Evolutionary conservation across 2,888 invertebrate species (phyloP).

Genomic region (Caenorhabditis japonica): DNA sequence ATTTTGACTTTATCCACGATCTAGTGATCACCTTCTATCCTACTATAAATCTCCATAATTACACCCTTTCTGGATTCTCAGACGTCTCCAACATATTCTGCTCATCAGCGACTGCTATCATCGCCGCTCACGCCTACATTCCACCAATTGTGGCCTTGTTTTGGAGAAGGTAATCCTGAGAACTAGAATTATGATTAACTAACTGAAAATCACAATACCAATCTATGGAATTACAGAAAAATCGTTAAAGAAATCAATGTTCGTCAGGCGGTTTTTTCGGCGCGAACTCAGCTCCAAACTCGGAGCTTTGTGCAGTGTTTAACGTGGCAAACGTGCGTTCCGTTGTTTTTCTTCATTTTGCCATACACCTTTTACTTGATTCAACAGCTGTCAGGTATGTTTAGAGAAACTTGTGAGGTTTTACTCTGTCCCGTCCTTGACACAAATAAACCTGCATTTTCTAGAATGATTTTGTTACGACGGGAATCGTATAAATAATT

Average conservation of each 20-base stretch:
- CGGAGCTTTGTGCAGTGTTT: slow-evolving; percentile 33
- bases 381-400: slow-evolving; percentile 21
- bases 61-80: slow-evolving; percentile 38
- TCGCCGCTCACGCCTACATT: slow-evolving; percentile 24
- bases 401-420: not conserved
- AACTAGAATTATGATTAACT: slow-evolving; percentile 22
- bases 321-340: slow-evolving; percentile 40
- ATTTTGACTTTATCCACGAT: too few relatives aligned
- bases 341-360: slow-evolving; percentile 27
- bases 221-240: slow-evolving; percentile 11
- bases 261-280: slow-evolving; percentile 15
- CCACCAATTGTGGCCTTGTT: too few relatives aligned
- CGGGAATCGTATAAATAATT: too few relatives aligned
- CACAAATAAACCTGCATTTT: not conserved
- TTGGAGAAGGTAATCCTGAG: slow-evolving; percentile 24
- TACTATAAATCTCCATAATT: slow-evolving; percentile 1
- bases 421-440: not conserved
- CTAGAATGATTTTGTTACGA: not conserved
- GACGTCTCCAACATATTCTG: slow-evolving; percentile 30
- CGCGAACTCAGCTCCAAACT: slow-evolving; percentile 28
- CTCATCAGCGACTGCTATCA: slow-evolving; percentile 26
- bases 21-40: slow-evolving; percentile 8
- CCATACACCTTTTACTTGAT: slow-evolving; percentile 31
- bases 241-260: slow-evolving; percentile 27
- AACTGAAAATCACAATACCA: not conserved